These are phyloP conservation scores for Brachionus sp. DNA, from an alignment of 1,140 invertebrate species.

Conservation along the genomic window DNA sequence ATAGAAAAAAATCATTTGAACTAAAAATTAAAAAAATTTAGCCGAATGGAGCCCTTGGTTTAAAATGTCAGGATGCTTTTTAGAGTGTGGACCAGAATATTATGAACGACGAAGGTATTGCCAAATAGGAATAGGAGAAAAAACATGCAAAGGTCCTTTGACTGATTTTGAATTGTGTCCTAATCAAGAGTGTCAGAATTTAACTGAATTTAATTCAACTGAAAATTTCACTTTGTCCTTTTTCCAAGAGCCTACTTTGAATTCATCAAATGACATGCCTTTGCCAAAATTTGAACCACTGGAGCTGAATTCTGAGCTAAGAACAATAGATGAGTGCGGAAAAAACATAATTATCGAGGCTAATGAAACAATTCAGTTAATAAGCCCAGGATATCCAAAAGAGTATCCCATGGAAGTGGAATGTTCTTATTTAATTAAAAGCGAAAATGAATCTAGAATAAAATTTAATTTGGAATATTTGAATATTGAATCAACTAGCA, in stretches of 20 bases:
- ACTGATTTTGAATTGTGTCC: background rate
- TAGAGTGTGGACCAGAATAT: background rate
- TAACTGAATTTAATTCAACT: background rate
- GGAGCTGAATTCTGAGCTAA: background rate
- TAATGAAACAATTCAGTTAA: background rate
- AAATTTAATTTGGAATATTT: background rate
- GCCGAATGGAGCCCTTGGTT: background rate
- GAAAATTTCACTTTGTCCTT: background rate
- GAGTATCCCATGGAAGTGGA: background rate
- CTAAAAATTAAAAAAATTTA: background rate
- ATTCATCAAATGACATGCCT: background rate
- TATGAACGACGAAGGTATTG: slow-evolving; percentile 11
- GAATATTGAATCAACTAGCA: background rate
- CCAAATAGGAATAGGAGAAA: background rate
- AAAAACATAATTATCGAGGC: background rate
- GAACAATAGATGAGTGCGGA: background rate
- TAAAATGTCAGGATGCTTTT: background rate
- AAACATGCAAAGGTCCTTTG: background rate
- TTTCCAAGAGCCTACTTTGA: background rate
- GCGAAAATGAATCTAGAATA: background rate
- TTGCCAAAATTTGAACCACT: background rate
- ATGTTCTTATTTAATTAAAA: background rate
- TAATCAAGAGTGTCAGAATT: background rate
- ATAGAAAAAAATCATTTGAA: background rate
- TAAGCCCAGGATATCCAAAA: background rate